A percentile compares a stretch with the other conserved stretches of the same genome.
These are phyloP conservation scores for Argyresthia albistria DNA, from an alignment of 2,888 invertebrate species.

Conservation along the genomic window DNA sequence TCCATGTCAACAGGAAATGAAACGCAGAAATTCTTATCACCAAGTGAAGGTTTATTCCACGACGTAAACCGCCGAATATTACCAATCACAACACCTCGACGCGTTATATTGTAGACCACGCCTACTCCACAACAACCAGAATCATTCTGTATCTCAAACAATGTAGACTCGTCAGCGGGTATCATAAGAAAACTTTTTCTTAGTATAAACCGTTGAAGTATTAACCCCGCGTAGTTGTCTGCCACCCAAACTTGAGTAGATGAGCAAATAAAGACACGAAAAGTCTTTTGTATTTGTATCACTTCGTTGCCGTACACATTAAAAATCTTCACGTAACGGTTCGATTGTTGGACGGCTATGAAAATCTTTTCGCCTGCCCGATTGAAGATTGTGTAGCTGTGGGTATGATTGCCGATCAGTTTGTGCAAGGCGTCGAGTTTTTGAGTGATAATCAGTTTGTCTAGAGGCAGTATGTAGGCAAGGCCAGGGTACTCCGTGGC, in stretches of 20 bases:
- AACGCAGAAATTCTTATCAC: constrained; percentile 20
- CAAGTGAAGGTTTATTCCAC: constrained; percentile 9
- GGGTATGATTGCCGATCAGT: constrained; percentile 21
- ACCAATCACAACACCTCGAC: constrained; percentile 23
- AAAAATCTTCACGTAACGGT: constrained; percentile 31
- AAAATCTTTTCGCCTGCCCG: constrained; percentile 39
- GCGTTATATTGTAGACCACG: constrained; percentile 19
- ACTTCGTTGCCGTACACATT: constrained; percentile 47
- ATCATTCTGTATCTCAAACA: constrained; percentile 23
- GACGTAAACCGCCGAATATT: constrained; percentile 16
- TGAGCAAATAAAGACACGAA: constrained; percentile 19
- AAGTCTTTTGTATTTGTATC: constrained; percentile 26
- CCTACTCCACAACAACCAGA: constrained; percentile 5
- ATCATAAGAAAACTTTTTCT: constrained; percentile 23
- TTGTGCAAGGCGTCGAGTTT: constrained; percentile 30
- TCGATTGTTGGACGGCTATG: constrained; percentile 24
- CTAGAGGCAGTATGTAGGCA: constrained; percentile 30
- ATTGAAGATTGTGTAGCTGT: constrained; percentile 40
- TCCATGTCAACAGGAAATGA: constrained; percentile 29
- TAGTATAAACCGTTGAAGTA: constrained; percentile 16
- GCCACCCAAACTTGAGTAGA: constrained; percentile 36
- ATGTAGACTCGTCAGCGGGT: constrained; percentile 17
- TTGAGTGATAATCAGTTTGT: constrained; percentile 29
- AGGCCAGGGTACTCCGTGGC: constrained; percentile 29
- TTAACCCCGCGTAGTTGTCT: constrained; percentile 33